Evolutionary conservation across 2,888 invertebrate genomes (phyloP).

Genomic region (Mongoloraphidia duomilia): DNA sequence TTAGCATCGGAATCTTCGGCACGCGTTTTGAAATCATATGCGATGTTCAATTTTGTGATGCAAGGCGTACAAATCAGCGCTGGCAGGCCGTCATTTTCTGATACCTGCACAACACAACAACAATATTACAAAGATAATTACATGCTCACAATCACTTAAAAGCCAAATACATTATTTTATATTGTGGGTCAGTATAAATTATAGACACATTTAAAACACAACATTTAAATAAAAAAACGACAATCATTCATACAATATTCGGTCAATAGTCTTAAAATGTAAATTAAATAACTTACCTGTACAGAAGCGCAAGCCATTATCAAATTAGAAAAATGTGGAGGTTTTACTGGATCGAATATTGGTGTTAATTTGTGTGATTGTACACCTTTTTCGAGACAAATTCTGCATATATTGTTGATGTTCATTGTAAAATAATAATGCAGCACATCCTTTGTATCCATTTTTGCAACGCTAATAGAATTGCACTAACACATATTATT

Average conservation of each 20-base stretch:
- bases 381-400: slow-evolving; percentile 27
- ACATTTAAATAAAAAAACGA: no score
- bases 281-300: slow-evolving; percentile 21
- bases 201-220: no score
- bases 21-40: slow-evolving; percentile 30
- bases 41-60: slow-evolving; percentile 27
- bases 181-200: no score
- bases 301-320: slow-evolving; percentile 31
- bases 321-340: slow-evolving; percentile 28
- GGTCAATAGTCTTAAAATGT: no score
- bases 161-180: no score
- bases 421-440: slow-evolving; percentile 29
- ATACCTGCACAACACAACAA: slow-evolving; percentile 18
- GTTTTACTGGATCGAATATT: slow-evolving; percentile 30
- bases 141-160: no score
- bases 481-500: no score
- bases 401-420: slow-evolving; percentile 29
- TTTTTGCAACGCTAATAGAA: slow-evolving; percentile 9
- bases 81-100: slow-evolving; percentile 28
- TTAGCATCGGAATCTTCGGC: slow-evolving; percentile 29
- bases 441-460: slow-evolving; percentile 24
- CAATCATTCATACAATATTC: no score
- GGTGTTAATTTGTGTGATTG: slow-evolving; percentile 25
- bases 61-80: slow-evolving; percentile 29
- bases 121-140: no score